These are phyloP conservation scores for Tangara arthus DNA, from an alignment of 2,797 vertebrate species.

Conservation along the genomic window DNA sequence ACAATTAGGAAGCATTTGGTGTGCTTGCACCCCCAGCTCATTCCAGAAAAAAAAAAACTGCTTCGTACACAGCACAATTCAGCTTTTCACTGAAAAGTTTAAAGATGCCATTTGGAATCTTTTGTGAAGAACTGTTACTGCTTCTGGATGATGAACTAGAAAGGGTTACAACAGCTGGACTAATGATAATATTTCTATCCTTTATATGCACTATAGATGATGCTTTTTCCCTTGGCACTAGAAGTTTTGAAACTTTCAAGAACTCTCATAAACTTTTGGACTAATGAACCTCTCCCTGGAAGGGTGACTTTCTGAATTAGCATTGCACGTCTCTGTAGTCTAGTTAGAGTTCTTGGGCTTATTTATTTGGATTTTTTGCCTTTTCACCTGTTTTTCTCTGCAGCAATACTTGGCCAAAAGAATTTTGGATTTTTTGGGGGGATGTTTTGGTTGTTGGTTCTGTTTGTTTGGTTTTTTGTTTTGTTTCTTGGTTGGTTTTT, in stretches of 20 bases:
- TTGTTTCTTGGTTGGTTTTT: background rate
- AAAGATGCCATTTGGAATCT: background rate
- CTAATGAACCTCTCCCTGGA: background rate
- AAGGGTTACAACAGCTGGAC: background rate
- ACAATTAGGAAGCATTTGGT: background rate
- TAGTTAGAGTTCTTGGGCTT: background rate
- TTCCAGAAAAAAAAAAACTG: background rate
- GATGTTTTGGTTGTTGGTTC: background rate
- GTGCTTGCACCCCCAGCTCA: background rate
- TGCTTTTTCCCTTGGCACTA: background rate
- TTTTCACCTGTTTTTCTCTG: background rate
- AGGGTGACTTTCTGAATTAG: background rate
- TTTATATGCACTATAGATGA: background rate
- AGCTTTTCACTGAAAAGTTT: background rate
- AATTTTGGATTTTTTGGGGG: rapidly evolving
- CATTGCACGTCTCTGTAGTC: rapidly evolving
- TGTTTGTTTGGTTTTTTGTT: background rate
- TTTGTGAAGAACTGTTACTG: background rate
- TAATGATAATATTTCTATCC: background rate
- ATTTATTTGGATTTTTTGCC: background rate
- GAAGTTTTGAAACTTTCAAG: background rate
- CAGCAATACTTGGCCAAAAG: background rate
- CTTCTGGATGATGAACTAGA: background rate
- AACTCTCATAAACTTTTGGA: background rate
- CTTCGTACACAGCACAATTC: background rate